A percentile compares a stretch with the other conserved stretches of the same genome.
phyloP scores from a whole-genome alignment of 1,140 invertebrate species.

The Halyomorpha halys region DNA sequence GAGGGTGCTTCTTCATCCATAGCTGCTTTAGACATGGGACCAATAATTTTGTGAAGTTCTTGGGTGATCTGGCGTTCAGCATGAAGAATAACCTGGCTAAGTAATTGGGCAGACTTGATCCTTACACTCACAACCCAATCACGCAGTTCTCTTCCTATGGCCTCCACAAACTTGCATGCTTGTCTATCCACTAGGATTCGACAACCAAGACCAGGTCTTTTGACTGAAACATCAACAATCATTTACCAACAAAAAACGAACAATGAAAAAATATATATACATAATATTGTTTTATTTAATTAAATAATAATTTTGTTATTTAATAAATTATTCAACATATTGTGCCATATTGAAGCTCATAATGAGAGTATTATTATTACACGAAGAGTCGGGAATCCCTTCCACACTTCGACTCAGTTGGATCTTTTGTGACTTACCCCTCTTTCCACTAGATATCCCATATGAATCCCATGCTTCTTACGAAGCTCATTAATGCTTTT shows the following conservation, averaged over 20 bases:
- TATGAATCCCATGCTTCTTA: too few relatives aligned
- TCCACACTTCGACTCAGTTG: too few relatives aligned
- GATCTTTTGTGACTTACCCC: too few relatives aligned
- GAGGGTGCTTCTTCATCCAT: slow-evolving; percentile 50
- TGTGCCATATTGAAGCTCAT: too few relatives aligned
- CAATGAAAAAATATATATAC: not conserved
- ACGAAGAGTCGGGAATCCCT: too few relatives aligned
- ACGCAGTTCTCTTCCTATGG: slow-evolving; percentile 51
- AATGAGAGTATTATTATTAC: too few relatives aligned
- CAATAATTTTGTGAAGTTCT: slow-evolving; percentile 47
- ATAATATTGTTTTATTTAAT: too few relatives aligned
- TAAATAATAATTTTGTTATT: too few relatives aligned
- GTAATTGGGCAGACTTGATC: slow-evolving; percentile 57
- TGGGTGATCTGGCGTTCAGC: slow-evolving; percentile 58
- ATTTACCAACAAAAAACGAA: too few relatives aligned
- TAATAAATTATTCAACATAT: too few relatives aligned
- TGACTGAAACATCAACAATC: slow-evolving; percentile 37
- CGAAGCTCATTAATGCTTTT: too few relatives aligned
- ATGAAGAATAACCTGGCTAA: slow-evolving; percentile 56
- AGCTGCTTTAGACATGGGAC: slow-evolving; percentile 42
- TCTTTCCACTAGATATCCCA: too few relatives aligned
- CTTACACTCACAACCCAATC: slow-evolving; percentile 63
- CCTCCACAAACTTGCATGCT: slow-evolving; percentile 52
- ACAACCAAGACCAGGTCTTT: slow-evolving; percentile 64
- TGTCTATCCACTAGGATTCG: slow-evolving; percentile 56